phyloP scores from a whole-genome alignment of 2,113 vertebrate species.

The Falco punctatus region DNA sequence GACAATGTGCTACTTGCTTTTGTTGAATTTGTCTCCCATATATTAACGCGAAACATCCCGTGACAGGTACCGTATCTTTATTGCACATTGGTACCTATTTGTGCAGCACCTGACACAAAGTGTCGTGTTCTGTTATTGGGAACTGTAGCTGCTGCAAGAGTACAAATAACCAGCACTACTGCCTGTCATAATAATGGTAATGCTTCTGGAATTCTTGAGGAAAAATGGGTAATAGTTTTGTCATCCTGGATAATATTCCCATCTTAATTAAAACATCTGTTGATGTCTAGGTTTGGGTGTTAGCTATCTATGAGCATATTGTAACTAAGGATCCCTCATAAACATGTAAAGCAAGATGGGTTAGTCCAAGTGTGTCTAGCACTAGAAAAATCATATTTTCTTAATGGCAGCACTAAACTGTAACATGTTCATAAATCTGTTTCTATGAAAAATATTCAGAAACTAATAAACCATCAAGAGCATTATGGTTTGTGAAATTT shows the following conservation, averaged over 20 bases:
- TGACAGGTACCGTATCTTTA: background rate
- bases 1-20: background rate
- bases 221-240: background rate
- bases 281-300: background rate
- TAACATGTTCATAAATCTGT: background rate
- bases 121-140: background rate
- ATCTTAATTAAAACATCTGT: conserved; percentile 1
- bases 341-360: background rate
- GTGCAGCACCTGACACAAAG: background rate
- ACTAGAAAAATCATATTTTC: conserved; percentile 38
- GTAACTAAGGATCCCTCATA: background rate
- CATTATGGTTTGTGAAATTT: background rate
- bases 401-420: conserved; percentile 21
- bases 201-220: background rate
- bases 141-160: background rate
- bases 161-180: background rate
- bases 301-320: background rate
- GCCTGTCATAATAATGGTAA: background rate
- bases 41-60: background rate
- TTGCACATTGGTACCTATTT: background rate
- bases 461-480: conserved; percentile 12
- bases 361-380: background rate
- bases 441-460: conserved; percentile 20
- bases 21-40: background rate
- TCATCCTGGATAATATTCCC: background rate